Conservation (phyloP, 2,113 vertebrate genomes). For the Hemibagrus wyckioides region DNA sequence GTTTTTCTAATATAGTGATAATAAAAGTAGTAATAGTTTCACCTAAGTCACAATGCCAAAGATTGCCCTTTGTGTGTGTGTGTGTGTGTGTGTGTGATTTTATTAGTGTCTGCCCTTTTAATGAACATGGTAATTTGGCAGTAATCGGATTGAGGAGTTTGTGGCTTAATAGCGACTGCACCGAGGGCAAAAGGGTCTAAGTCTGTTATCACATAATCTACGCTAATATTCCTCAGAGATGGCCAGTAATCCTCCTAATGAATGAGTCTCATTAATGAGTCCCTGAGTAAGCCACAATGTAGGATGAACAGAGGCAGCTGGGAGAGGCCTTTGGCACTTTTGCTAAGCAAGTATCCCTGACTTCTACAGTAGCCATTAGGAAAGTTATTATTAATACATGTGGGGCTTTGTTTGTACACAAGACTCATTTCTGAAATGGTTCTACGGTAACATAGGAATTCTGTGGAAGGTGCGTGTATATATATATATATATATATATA, state of each 20-base stretch:
- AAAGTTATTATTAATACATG: not conserved
- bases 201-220: not conserved
- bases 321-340: not conserved
- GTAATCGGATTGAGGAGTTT: conserved; percentile 11
- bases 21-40: conserved; percentile 7
- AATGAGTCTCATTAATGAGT: not conserved
- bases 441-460: not conserved
- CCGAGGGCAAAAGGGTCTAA: not conserved
- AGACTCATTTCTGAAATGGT: not conserved
- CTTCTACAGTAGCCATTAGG: not conserved
- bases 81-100: not conserved
- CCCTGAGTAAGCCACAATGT: not conserved
- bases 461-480: not conserved
- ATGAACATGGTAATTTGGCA: not conserved
- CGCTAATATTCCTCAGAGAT: not conserved
- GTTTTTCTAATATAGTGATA: not conserved
- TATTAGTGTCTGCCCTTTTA: not conserved
- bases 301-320: not conserved
- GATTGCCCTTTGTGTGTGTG: not conserved
- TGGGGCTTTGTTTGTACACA: too few relatives aligned
- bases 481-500: not conserved
- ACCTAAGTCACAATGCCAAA: not conserved
- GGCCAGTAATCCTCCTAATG: conserved; percentile 1
- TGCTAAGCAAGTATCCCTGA: not conserved
- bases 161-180: not conserved